A percentile compares a stretch with the other conserved stretches of the same genome.
phyloP scores from a whole-genome alignment of 1,140 invertebrate genomes.

The Calliphora vicina region DNA sequence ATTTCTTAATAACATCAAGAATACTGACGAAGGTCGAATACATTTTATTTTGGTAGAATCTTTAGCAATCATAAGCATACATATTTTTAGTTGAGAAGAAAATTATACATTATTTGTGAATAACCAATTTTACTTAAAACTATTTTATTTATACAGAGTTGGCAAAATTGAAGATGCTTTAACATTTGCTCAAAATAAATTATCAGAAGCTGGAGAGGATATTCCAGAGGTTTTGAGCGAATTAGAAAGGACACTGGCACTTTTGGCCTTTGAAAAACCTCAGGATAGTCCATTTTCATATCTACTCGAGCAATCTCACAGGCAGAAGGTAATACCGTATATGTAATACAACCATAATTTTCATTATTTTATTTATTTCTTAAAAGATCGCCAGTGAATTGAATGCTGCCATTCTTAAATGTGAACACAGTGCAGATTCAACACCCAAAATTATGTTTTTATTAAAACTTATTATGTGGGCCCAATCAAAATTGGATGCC shows the following conservation, averaged over 20 bases:
- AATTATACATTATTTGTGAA: not conserved
- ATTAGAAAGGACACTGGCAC: slow-evolving; percentile 86
- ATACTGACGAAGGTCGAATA: too few relatives aligned
- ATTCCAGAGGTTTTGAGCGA: slow-evolving; percentile 80
- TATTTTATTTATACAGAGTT: slow-evolving; percentile 58
- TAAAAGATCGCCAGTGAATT: slow-evolving; percentile 92
- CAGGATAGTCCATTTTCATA: slow-evolving; percentile 94
- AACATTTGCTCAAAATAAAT: slow-evolving; percentile 93
- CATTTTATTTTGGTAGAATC: too few relatives aligned
- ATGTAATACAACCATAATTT: not conserved
- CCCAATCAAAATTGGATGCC: slow-evolving; percentile 93
- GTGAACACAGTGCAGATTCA: slow-evolving; percentile 88
- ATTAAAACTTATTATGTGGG: slow-evolving; percentile 93
- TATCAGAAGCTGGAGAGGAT: slow-evolving; percentile 91
- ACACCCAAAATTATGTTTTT: slow-evolving; percentile 90
- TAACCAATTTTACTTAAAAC: too few relatives aligned
- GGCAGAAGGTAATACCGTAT: slow-evolving; percentile 82
- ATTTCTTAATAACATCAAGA: too few relatives aligned
- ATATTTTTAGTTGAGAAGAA: too few relatives aligned
- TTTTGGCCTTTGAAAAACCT: slow-evolving; percentile 97
- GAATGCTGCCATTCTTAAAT: slow-evolving; percentile 94
- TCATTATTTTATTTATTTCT: not conserved
- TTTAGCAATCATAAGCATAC: too few relatives aligned
- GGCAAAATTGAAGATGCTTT: slow-evolving; percentile 94
- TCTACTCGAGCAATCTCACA: slow-evolving; percentile 88